These are phyloP conservation scores for Hydractinia echinata DNA, from an alignment of 30 jellyfish, hydroid and myxozoan genomes.

Conservation along the genomic window DNA sequence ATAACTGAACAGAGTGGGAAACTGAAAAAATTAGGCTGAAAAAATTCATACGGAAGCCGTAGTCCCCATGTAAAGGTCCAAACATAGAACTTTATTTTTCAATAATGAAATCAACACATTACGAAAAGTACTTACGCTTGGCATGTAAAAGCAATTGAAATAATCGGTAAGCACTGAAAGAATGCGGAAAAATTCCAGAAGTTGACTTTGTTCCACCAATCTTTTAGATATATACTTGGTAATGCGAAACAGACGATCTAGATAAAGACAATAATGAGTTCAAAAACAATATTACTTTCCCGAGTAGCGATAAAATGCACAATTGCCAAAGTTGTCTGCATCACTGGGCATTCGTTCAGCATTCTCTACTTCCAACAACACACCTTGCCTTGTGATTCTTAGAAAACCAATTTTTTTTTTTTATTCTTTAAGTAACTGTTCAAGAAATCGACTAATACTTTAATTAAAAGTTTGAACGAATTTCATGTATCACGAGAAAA, in stretches of 20 bases:
- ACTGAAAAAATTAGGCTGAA: neutral
- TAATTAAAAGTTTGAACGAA: too few relatives aligned
- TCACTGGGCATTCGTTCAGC: neutral
- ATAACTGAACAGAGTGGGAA: neutral
- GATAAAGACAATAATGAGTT: neutral
- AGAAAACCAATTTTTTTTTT: too few relatives aligned
- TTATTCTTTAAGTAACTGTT: too few relatives aligned
- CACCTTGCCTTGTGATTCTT: too few relatives aligned
- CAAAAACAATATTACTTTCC: neutral
- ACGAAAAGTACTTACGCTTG: conserved; percentile 70
- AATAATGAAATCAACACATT: too few relatives aligned
- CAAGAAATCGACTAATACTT: too few relatives aligned
- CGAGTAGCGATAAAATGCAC: neutral
- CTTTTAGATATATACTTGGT: conserved; percentile 37
- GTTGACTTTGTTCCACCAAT: conserved; percentile 58
- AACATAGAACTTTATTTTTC: too few relatives aligned
- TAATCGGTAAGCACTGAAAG: conserved; percentile 87
- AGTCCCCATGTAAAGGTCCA: too few relatives aligned
- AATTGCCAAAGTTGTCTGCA: neutral
- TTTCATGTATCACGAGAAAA: too few relatives aligned
- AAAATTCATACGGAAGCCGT: neutral
- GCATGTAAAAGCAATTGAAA: conserved; percentile 81
- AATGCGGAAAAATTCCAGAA: conserved; percentile 85
- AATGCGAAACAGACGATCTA: conserved; percentile 60
- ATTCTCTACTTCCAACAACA: too few relatives aligned